These are phyloP conservation scores for Protaetia brevitarsis DNA, from an alignment of 1,140 invertebrate species.

Conservation along the genomic window DNA sequence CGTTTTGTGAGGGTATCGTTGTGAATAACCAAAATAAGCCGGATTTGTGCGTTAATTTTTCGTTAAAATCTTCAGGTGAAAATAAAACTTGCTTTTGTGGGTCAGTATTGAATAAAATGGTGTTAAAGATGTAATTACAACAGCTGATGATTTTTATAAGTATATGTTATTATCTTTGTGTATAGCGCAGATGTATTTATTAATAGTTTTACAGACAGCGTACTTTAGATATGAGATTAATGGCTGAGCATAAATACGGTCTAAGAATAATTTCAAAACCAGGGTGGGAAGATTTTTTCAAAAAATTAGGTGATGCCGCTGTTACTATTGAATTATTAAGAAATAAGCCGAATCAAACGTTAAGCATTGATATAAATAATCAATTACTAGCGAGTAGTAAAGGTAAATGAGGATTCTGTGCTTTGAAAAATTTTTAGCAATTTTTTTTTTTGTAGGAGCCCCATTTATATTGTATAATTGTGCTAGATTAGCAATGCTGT, in stretches of 20 bases:
- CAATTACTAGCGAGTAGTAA: constrained; percentile 40
- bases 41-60: not conserved
- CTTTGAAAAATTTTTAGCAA: not conserved
- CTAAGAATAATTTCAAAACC: constrained; percentile 44
- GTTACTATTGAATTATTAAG: constrained; percentile 63
- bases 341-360: constrained; percentile 51
- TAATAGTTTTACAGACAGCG: constrained; percentile 51
- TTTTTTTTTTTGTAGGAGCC: constrained; percentile 52
- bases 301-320: constrained; percentile 58
- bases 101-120: constrained; percentile 38
- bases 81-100: constrained; percentile 34
- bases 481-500: constrained; percentile 61
- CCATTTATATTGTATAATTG: constrained; percentile 71
- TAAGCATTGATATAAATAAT: constrained; percentile 43
- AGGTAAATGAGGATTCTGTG: constrained; percentile 32
- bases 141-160: constrained; percentile 32
- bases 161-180: constrained; percentile 27
- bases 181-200: not conserved
- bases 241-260: constrained; percentile 61
- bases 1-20: not conserved
- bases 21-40: not conserved
- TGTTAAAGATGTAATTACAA: constrained; percentile 32
- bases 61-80: not conserved
- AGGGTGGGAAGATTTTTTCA: constrained; percentile 38
- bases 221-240: constrained; percentile 56